Percentiles rank a stretch among this genome's conserved stretches.
phyloP scores from a whole-genome alignment of 2,113 vertebrate species.

The Parus major region DNA sequence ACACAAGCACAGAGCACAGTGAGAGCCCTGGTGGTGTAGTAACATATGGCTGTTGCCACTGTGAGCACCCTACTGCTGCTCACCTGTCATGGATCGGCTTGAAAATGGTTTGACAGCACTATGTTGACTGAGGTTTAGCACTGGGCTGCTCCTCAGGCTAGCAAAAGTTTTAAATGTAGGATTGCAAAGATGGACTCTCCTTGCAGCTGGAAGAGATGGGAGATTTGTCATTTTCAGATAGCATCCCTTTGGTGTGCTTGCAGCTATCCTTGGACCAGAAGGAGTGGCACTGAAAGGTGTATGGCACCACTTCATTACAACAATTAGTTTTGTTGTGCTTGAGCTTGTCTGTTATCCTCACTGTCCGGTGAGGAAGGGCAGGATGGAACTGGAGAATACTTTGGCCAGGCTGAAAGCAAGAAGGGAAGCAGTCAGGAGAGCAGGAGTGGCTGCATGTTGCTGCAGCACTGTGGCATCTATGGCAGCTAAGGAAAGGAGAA shows the following conservation, averaged over 20 bases:
- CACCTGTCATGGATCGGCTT: neutral
- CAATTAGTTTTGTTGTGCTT: neutral
- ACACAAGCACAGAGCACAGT: rapidly evolving
- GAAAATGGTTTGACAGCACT: too few relatives aligned
- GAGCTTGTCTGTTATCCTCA: neutral
- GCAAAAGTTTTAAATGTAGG: neutral
- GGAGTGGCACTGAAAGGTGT: neutral
- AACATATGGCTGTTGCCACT: neutral
- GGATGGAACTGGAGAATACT: neutral
- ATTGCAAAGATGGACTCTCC: neutral
- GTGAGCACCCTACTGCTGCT: neutral
- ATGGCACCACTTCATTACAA: neutral
- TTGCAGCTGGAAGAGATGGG: neutral
- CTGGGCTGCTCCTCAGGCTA: neutral
- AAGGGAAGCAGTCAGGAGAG: neutral
- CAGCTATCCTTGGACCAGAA: neutral
- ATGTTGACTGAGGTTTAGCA: neutral
- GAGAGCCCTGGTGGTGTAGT: neutral
- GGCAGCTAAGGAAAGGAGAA: neutral
- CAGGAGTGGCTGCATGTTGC: neutral
- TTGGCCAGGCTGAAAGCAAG: neutral
- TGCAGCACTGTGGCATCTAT: neutral
- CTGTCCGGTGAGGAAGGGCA: neutral
- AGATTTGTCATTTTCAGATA: neutral
- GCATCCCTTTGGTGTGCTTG: neutral